Conservation (phyloP, 2,797 vertebrate genomes). For the Moxostoma hubbsi region DNA sequence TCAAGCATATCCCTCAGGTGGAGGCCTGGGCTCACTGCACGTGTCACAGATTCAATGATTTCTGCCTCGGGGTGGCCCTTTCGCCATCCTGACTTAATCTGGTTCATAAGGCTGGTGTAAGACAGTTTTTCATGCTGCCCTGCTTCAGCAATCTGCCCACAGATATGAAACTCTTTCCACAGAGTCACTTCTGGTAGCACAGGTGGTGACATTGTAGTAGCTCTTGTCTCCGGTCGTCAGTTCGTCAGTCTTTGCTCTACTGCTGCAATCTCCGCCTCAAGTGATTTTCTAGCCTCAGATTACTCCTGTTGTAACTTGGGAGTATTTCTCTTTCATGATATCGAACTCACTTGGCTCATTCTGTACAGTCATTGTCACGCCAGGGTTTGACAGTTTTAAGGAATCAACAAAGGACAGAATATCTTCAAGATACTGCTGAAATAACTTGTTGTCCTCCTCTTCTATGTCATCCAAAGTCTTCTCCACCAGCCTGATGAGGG, state of each 20-base stretch:
- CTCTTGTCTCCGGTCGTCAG: not conserved
- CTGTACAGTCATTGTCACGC: not conserved
- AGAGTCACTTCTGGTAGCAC: not conserved
- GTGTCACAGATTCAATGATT: constrained; percentile 40
- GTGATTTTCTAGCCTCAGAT: not conserved
- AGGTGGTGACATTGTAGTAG: not conserved
- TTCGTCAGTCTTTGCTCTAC: not conserved
- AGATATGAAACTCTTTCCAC: not conserved
- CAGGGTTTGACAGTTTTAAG: not conserved
- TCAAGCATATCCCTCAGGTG: constrained; percentile 35
- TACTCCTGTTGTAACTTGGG: not conserved
- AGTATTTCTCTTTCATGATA: not conserved
- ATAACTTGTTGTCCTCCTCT: not conserved
- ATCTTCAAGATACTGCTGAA: not conserved
- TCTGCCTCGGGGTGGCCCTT: constrained; percentile 35
- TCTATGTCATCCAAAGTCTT: not conserved
- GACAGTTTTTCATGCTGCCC: not conserved
- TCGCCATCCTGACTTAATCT: constrained; percentile 13
- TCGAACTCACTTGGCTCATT: not conserved
- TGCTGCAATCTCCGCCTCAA: not conserved
- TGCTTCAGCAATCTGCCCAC: not conserved
- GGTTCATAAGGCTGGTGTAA: constrained; percentile 1
- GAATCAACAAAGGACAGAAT: not conserved
- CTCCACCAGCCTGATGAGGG: not conserved
- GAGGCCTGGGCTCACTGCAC: constrained; percentile 44